phyloP scores from a whole-genome alignment of 2,797 vertebrate species.

The Falco berigora region DNA sequence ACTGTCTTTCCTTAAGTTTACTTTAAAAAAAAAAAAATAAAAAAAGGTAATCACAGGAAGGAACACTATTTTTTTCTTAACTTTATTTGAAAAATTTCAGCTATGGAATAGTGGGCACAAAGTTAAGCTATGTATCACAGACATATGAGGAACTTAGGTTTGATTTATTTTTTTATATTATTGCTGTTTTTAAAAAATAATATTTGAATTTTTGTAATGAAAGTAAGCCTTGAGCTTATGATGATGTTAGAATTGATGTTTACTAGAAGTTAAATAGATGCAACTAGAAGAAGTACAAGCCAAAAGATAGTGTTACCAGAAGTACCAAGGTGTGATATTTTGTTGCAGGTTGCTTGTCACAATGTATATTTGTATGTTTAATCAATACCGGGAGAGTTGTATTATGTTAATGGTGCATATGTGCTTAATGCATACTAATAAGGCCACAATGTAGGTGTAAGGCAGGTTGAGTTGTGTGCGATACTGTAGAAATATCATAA shows the following conservation, averaged over 20 bases:
- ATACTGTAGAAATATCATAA: not conserved
- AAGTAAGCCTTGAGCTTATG: not conserved
- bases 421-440: not conserved
- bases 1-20: not conserved
- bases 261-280: not conserved
- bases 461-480: not conserved
- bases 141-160: not conserved
- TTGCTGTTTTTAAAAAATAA: not conserved
- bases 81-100: not conserved
- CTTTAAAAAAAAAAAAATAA: too few relatives aligned
- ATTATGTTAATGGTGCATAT: not conserved
- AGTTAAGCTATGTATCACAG: not conserved
- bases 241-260: not conserved
- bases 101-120: accelerated
- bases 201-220: not conserved
- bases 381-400: not conserved
- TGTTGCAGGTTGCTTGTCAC: not conserved
- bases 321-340: not conserved
- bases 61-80: not conserved
- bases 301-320: not conserved
- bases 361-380: not conserved
- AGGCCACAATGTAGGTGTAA: not conserved
- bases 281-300: not conserved
- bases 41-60: not conserved
- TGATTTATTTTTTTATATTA: not conserved